Conservation (phyloP, 2,797 vertebrate species). For the Malurus splendens region DNA sequence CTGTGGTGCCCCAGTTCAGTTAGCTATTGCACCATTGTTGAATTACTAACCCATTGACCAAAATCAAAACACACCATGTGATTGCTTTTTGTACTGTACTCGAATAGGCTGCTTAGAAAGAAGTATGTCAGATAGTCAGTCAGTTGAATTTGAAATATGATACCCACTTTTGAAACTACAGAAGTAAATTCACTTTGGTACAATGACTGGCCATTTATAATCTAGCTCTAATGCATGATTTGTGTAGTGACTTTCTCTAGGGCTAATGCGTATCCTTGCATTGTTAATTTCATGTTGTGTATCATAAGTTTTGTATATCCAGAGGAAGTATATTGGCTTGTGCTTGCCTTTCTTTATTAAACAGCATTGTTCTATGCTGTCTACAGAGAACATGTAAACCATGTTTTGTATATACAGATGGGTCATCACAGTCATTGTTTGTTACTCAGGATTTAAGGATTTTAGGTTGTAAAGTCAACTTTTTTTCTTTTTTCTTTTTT, state of each 20-base stretch:
- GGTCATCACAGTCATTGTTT: background rate
- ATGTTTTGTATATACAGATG: background rate
- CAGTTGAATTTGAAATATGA: background rate
- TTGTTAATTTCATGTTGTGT: background rate
- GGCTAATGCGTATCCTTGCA: background rate
- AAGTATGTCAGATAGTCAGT: background rate
- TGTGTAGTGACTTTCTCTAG: background rate
- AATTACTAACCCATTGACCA: background rate
- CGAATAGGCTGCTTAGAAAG: background rate
- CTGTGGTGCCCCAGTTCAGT: background rate
- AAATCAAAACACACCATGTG: background rate
- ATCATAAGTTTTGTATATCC: background rate
- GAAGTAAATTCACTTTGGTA: slow-evolving; percentile 6
- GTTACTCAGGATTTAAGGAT: background rate
- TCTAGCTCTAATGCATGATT: background rate
- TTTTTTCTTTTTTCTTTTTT: background rate
- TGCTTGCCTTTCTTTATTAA: background rate
- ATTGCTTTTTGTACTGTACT: background rate
- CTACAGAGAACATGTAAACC: background rate
- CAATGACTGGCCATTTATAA: slow-evolving; percentile 7
- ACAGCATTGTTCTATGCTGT: background rate
- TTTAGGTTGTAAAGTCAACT: background rate
- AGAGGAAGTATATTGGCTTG: background rate
- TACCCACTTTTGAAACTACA: background rate
- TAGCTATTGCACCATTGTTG: background rate